Conservation (phyloP, 2,888 invertebrate species). For the Dyspetes luteomarginatus region DNA sequence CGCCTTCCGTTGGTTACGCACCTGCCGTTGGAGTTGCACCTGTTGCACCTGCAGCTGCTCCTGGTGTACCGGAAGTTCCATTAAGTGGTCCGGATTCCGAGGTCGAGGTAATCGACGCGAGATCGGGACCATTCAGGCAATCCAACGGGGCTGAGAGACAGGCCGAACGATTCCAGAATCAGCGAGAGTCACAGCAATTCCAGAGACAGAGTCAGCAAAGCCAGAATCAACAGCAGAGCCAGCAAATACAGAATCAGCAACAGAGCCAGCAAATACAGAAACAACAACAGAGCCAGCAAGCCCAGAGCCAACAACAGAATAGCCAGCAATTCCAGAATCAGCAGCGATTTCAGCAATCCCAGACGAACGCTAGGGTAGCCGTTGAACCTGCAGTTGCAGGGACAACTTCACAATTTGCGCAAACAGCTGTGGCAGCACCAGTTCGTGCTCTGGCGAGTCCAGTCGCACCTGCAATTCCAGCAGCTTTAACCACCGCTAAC, state of each 20-base stretch:
- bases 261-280: constrained; percentile 39
- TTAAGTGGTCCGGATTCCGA: constrained; percentile 80
- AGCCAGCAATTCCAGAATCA: constrained; percentile 84
- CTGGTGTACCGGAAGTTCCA: constrained; percentile 71
- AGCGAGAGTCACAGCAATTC: constrained; percentile 33
- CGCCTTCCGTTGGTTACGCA: constrained; percentile 77
- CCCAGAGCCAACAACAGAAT: constrained; percentile 82
- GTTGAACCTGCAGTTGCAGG: constrained; percentile 43
- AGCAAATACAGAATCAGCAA: constrained; percentile 38
- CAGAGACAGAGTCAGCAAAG: constrained; percentile 47
- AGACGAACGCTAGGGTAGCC: constrained; percentile 13
- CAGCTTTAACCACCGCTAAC: constrained; percentile 28
- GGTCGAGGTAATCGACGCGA: constrained; percentile 79
- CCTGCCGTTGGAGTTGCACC: constrained; percentile 73
- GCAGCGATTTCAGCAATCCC: constrained; percentile 81
- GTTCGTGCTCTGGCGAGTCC: constrained; percentile 70
- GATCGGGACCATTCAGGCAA: constrained; percentile 72
- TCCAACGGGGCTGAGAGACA: constrained; percentile 31
- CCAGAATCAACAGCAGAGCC: constrained; percentile 37
- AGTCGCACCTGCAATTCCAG: constrained; percentile 41
- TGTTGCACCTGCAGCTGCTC: constrained; percentile 64
- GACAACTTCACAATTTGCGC: constrained; percentile 45
- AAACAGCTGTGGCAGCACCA: constrained; percentile 59
- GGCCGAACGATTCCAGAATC: constrained; percentile 49
- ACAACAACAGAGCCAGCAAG: constrained; percentile 63